Base-by-base conservation (phyloP, 2,797 vertebrate genomes). In the Staurois parvus region DNA sequence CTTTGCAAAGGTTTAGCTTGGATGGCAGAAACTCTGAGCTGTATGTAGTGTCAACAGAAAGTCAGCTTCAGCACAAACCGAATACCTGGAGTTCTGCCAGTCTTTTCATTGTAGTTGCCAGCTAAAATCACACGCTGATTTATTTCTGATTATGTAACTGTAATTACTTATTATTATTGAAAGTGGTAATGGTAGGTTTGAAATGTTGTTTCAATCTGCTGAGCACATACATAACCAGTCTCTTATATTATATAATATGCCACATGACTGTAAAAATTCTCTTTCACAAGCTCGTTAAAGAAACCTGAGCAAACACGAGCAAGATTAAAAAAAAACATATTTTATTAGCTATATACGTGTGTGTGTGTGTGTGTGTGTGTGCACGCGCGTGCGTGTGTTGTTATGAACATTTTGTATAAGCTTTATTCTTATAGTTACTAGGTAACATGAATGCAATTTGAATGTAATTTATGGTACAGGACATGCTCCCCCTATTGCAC, bases 71-170 rank as follows among this genome's bases (percentile, higher is more conserved):
- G 62, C 45, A 80, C 76, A 75, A 30, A 42, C 42, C 48, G 72
- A 45, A 76, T 70, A 82, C 73, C 37, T 83, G 85, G 85, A 77
- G 84, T 86, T 26, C 85, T 78, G 67, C 85, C 79, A 77, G 62
- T 10, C 24, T 10, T 30, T 29, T 48, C 10, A n/a, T 81, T 59
- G 62, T 24, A 48, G 40, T 5, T 78, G 68, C 56, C 83, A 48
- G 24, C 69, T 79, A 80, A 48, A 34, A 52, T 67, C 69, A 28
- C 52, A 40, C 7, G 29, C 26, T 77, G 79, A 77, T 72, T 72
- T 64, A 52, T 52, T 66, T 12, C 32, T 82, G 13, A 29, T 86
- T 82, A 86, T 77, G 78, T 86, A 81, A 86, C 52, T 37, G 56
- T 66, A 82, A 81, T 81, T 72, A 48, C 79, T 26, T 12, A 13